Evolutionary conservation across 1,140 invertebrate genomes (phyloP).

Genomic region (Berghia stephanieae): DNA sequence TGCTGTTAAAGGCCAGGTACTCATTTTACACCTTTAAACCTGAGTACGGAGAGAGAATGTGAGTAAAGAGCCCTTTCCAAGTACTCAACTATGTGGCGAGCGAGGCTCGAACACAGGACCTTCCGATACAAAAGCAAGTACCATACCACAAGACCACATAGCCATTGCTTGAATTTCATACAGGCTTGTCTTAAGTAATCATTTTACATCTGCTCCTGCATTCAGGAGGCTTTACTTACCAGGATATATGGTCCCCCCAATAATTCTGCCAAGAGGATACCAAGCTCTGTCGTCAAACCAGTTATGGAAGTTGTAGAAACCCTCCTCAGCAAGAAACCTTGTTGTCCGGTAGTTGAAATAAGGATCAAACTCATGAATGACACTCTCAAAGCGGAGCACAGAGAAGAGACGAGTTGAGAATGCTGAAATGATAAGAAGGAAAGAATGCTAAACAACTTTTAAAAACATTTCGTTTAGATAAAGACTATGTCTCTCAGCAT

Average conservation of each 20-base stretch:
- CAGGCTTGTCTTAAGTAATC: too few relatives aligned
- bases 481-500: too few relatives aligned
- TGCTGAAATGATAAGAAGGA: conserved; percentile 74
- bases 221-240: conserved; percentile 64
- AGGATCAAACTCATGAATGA: conserved; percentile 99
- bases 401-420: conserved; percentile 95
- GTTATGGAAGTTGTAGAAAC: conserved; percentile 98
- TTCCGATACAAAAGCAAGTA: too few relatives aligned
- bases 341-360: conserved; percentile 99
- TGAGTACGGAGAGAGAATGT: too few relatives aligned
- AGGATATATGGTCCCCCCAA: conserved; percentile 94
- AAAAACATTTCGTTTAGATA: neutral
- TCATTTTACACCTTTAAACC: too few relatives aligned
- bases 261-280: conserved; percentile 97
- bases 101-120: too few relatives aligned
- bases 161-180: too few relatives aligned
- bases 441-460: conserved; percentile 67
- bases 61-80: too few relatives aligned
- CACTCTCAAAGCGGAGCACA: conserved; percentile 95
- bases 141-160: too few relatives aligned
- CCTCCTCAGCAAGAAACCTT: conserved; percentile 91
- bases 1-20: too few relatives aligned
- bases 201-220: too few relatives aligned
- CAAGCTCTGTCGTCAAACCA: conserved; percentile 99
- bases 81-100: too few relatives aligned